Evolutionary conservation across 2,113 vertebrate species (phyloP), one percentile per base, ranked within the genome.

Genomic region (Ramphastos sulfuratus): DNA sequence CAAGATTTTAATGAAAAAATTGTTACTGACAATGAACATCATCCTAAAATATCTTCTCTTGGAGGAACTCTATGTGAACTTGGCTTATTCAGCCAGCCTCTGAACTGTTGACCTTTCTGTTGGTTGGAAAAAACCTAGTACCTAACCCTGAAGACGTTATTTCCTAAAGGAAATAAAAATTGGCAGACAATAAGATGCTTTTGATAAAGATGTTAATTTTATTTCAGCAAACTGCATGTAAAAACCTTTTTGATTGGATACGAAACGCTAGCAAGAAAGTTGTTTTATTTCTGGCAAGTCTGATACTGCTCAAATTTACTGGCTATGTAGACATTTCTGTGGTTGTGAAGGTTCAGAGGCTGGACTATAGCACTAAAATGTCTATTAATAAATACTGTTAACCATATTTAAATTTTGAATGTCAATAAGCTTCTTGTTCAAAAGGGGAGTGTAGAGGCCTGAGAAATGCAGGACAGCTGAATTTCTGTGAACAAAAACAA

Each of bases 21-120:
- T 0, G 0, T 66, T 61, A 46, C 85, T 87, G 67, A 30, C 64
- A 74, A 6, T 63, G n/a, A 74, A 27, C 9, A 1, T 77, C 46
- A 59, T 74, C 12, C 3, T 37, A 63, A 59, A 17, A 10, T 63
- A n/a, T 55, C 50, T 83, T 13, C 10, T 67, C 25, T 55, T 64
- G 67, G 58, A 65, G 37, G 86, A 94, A 59, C 1, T 8, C 0
- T 1, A 13, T 90, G 61, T 0, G 4, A 85, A 80, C 0, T 37
- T 15, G 31, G 28, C 55, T 87, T 73, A n/a, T 42, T 76, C 15
- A 67, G 33, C 39, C 23, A 28, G 27, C 60, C 37, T 42, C 60
- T 83, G 86, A 90, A 75, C 91, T 90, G 37, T 16, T 89, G 77
- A 92, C 64, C 92, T 92, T 84, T 37, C 24, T 77, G 6, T 82